Evolutionary conservation across 1,140 invertebrate genomes (phyloP), one percentile per base, ranked within the genome.

Genomic region (Homarus americanus): DNA sequence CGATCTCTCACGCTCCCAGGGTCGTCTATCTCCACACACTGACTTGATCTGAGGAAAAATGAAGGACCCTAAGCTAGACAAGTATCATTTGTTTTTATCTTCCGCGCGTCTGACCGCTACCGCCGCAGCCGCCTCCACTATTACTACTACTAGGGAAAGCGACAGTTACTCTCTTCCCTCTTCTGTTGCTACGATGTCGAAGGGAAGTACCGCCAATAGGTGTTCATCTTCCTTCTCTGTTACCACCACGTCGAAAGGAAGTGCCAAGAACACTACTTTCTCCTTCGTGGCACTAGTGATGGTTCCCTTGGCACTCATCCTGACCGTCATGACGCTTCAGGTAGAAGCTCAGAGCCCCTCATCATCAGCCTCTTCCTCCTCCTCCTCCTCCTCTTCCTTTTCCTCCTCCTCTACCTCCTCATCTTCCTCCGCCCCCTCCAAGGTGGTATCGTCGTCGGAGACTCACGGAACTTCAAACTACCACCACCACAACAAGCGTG

Each of bases 401-500:
- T n/a, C n/a, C n/a, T n/a, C n/a, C n/a, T n/a, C n/a, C n/a, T n/a
- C n/a, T n/a, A n/a, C n/a, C n/a, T n/a, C n/a, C n/a, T n/a, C n/a
- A n/a, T n/a, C n/a, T n/a, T n/a, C n/a, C n/a, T n/a, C n/a, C n/a
- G 36, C 69, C 17, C 7, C 40, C n/a, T 53, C 84, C 49, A 75
- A 76, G 12, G 53, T 76, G n/a, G n/a, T n/a, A n/a, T n/a, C n/a
- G n/a, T n/a, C n/a, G 34, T n/a, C 72, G n/a, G 75, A 34, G 32
- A 73, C 44, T 9, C 40, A 9, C 0, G 72, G 34, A 12, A n/a
- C n/a, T n/a, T 53, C 53, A 1, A 87, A 24, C 38, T 69, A 49
- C 72, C 84, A 87, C 72, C 84, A 87, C 73, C 84, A 87, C 72
- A 72, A 87, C 73, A 75, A 87, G 41, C 84, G 82, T 12, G 63